Base-by-base conservation (phyloP, 2,113 vertebrate species). In the Thomomys bottae region DNA sequence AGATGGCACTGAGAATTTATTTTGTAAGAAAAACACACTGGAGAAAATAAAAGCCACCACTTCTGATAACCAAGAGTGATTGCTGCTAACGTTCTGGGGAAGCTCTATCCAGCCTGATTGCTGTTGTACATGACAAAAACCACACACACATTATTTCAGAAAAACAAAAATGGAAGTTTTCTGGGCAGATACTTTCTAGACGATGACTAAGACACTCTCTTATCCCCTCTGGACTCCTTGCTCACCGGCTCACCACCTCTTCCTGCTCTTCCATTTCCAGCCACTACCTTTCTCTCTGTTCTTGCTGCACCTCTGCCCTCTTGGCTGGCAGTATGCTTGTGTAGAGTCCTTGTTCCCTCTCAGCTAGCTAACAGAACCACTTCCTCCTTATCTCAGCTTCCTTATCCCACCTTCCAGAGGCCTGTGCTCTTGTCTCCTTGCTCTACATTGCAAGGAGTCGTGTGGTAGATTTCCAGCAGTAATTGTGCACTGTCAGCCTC, bases 211-310 rank as follows among this genome's bases (percentile, higher is more conserved):
- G 28, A 61, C 63, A 30, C 11, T 5, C 15, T 59, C 63, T n/a
- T 4, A 10, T 40, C 23, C 26, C 12, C 30, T 38, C 26, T 67
- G 87, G 5, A 6, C 24, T 82, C 64, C 5, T 28, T 2, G 0
- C 8, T 3, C 12, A 12, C 7, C 1, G 0, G 0, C 8, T 3
- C 12, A 12, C 7, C 1, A 0, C 21, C 10, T 80, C 42, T 20
- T 49, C 17, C 26, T 2, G 1, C 5, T 80, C 67, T 64, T 4
- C 5, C 5, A 0, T 15, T n/a, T 8, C 34, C 4, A 34, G 5
- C 21, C 2, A 5, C 2, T 8, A 24, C 6, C 24, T 15, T 49
- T 75, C 34, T 17, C 54, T 78, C 75, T 36, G n/a, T 38, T 10
- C 26, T 20, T 1, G 9, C 36, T 4, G 10, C 10, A 3, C n/a